phyloP scores from a whole-genome alignment of 2,797 vertebrate species.

The Rhinophrynus dorsalis region DNA sequence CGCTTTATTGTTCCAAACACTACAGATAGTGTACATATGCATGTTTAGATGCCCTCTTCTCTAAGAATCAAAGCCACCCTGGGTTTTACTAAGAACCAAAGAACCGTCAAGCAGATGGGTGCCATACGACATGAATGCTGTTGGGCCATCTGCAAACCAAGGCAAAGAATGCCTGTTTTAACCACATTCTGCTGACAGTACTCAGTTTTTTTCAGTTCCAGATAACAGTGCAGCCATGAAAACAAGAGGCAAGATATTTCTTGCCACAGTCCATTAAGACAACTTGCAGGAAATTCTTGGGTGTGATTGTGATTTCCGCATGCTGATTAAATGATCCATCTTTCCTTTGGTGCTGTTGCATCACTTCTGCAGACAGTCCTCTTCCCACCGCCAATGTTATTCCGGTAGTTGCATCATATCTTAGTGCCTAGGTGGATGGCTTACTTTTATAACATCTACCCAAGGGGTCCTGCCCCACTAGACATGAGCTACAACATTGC shows the following conservation, averaged over 20 bases:
- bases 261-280: conserved; percentile 5
- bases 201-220: background rate
- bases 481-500: conserved; percentile 36
- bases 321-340: conserved; percentile 13
- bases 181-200: background rate
- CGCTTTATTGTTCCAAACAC: too few relatives aligned
- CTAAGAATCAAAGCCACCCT: background rate
- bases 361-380: conserved; percentile 22
- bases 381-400: conserved; percentile 17
- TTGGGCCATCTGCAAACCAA: background rate
- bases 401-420: conserved; percentile 35
- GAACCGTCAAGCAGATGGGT: background rate
- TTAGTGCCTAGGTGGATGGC: conserved; percentile 25
- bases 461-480: conserved; percentile 38
- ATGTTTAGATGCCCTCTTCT: background rate
- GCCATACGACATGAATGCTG: background rate
- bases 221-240: conserved; percentile 22
- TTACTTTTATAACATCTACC: conserved; percentile 18
- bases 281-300: conserved; percentile 9
- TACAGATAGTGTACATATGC: too few relatives aligned
- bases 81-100: background rate
- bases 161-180: background rate
- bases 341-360: conserved; percentile 25
- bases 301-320: conserved; percentile 5
- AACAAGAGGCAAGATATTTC: conserved; percentile 20